Conservation (phyloP, 2,888 invertebrate species). For the Drosophila meridionalis region DNA sequence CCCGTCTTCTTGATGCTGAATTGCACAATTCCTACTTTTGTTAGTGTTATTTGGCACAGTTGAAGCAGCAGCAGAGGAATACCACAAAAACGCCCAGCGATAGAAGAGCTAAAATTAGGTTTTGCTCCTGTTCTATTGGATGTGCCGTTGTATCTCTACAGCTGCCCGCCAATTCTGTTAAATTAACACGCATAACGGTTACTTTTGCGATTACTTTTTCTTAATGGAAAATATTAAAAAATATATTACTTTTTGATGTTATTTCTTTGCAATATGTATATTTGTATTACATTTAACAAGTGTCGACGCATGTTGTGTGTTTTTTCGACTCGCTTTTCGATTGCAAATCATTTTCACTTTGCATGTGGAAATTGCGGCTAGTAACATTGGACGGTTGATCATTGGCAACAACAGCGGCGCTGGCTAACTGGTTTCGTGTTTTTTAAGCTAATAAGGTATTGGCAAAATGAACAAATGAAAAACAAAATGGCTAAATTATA, state of each 20-base stretch:
- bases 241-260: not conserved
- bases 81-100: slow-evolving; percentile 27
- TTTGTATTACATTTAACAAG: slow-evolving; percentile 12
- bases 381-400: slow-evolving; percentile 48
- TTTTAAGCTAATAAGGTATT: slow-evolving; percentile 66
- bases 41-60: slow-evolving; percentile 21
- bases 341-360: slow-evolving; percentile 66
- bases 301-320: slow-evolving; percentile 7
- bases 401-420: slow-evolving; percentile 27
- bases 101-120: slow-evolving; percentile 7
- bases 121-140: slow-evolving; percentile 21
- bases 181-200: not conserved
- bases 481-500: slow-evolving; percentile 59
- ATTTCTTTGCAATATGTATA: not conserved
- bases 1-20: not conserved
- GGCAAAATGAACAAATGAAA: slow-evolving; percentile 42
- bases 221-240: not conserved
- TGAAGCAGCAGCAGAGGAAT: slow-evolving; percentile 41
- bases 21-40: not conserved
- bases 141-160: slow-evolving; percentile 13
- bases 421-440: slow-evolving; percentile 54
- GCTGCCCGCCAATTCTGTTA: not conserved
- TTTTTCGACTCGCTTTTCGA: slow-evolving; percentile 32
- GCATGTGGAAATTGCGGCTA: slow-evolving; percentile 37
- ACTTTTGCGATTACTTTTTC: not conserved